phyloP scores from a whole-genome alignment of 2,113 vertebrate genomes.

The Rhea americana region DNA sequence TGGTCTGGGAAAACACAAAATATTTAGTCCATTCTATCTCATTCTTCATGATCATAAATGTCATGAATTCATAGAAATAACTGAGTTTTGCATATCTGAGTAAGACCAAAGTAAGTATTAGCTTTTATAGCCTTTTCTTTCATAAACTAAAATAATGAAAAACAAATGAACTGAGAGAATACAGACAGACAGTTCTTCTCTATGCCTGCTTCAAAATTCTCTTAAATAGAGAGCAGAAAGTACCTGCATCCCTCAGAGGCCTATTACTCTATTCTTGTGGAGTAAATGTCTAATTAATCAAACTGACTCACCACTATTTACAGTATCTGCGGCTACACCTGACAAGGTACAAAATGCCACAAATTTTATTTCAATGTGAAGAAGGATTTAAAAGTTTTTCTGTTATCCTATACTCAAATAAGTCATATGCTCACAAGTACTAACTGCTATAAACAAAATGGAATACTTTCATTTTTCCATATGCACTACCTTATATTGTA shows the following conservation, averaged over 20 bases:
- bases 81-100: not conserved
- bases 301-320: not conserved
- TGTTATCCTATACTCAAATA: not conserved
- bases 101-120: not conserved
- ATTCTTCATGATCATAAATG: not conserved
- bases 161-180: not conserved
- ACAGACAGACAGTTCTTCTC: not conserved
- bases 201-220: too few species aligned
- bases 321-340: not conserved
- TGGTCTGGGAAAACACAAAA: not conserved
- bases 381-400: not conserved
- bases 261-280: not conserved
- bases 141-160: not conserved
- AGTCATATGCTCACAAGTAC: not conserved
- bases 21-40: not conserved
- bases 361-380: not conserved
- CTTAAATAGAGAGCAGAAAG: not conserved
- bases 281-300: not conserved
- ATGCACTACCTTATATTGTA: accelerated
- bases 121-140: not conserved
- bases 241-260: not conserved
- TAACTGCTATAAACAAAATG: not conserved
- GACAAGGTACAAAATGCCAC: not conserved
- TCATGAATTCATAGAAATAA: not conserved
- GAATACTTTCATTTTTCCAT: not conserved